Evolutionary conservation across 2,888 invertebrate species (phyloP), one percentile per base, ranked within the genome.

Genomic region (Ophonus ardosiacus): DNA sequence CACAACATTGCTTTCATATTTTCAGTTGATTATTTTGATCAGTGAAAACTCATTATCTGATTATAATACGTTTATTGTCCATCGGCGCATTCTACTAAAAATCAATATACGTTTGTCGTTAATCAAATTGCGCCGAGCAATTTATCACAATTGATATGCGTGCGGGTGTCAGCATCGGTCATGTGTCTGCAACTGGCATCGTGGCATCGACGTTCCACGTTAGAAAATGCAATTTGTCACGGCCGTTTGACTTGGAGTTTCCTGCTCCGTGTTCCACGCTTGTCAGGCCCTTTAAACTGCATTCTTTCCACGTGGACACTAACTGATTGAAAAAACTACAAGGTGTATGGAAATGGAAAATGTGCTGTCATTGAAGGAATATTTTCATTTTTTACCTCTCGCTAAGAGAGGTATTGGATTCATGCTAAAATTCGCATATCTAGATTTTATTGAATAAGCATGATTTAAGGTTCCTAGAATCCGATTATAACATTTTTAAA

Each of bases 131-230:
- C 65, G 65, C 51, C 65, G 24, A 51, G 65, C 81, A 81, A 81
- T 81, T 81, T 81, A 81, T 81, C 81, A 81, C 81, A 81, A 81
- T 81, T 81, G 81, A 81, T 81, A 81, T 81, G 81, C 81, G 81
- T 81, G 81, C 68, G 65, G 51, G 65, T 81, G 81, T 81, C 81
- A 81, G 68, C 68, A 24, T 24, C 38, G 68, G 68, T 68, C 68
- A 68, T 68, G 81, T 65, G 63, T 18, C 43, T 51, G 61, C 80
- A 81, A 63, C 38, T 56, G 65, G 40, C 43, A 51, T 18, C 15
- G 38, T 56, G 65, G 40, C 43, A 51, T 18, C 15, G 38, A 61
- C 10, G 79, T 10, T 38, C 43, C 40, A 63, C 63, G 51, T 63
- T 81, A 81, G 81, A 81, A 81, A 81, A 81, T 81, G 65, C 65